These are phyloP conservation scores for Diachrysia chrysitis DNA, from an alignment of 2,888 invertebrate species.

Conservation along the genomic window DNA sequence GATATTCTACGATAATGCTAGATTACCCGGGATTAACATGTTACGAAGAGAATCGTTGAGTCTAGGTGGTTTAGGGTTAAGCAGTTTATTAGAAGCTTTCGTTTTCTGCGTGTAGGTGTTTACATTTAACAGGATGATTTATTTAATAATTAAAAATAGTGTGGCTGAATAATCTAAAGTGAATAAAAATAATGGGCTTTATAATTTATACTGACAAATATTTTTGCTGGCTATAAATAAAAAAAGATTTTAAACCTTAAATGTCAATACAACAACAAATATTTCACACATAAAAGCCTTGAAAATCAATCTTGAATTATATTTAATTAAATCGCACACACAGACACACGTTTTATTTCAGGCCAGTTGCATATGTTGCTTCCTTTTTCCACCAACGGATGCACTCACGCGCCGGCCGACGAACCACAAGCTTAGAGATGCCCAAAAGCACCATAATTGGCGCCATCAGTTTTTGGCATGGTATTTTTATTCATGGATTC, in stretches of 20 bases:
- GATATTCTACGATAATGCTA: constrained; percentile 41
- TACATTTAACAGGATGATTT: neutral
- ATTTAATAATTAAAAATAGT: neutral
- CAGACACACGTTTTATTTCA: too few species aligned
- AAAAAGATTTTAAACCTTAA: neutral
- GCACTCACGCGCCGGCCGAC: constrained; percentile 66
- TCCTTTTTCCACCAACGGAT: constrained; percentile 25
- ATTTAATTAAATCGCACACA: neutral
- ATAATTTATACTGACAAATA: too few species aligned
- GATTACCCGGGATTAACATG: constrained; percentile 35
- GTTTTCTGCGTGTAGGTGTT: neutral
- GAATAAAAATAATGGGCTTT: neutral
- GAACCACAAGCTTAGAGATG: constrained; percentile 73
- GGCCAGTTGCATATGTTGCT: constrained; percentile 26
- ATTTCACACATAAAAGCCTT: neutral
- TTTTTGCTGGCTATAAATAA: too few species aligned
- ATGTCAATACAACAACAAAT: neutral
- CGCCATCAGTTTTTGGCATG: constrained; percentile 77
- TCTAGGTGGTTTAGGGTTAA: neutral
- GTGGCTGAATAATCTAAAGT: neutral
- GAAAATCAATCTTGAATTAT: neutral
- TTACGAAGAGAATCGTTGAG: constrained; percentile 6
- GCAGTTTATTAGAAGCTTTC: neutral
- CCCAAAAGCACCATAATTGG: constrained; percentile 76
- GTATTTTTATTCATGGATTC: constrained; percentile 84